Evolutionary conservation across 2,888 invertebrate genomes (phyloP), one percentile per base, ranked within the genome.

Genomic region (Epinotia nisella): DNA sequence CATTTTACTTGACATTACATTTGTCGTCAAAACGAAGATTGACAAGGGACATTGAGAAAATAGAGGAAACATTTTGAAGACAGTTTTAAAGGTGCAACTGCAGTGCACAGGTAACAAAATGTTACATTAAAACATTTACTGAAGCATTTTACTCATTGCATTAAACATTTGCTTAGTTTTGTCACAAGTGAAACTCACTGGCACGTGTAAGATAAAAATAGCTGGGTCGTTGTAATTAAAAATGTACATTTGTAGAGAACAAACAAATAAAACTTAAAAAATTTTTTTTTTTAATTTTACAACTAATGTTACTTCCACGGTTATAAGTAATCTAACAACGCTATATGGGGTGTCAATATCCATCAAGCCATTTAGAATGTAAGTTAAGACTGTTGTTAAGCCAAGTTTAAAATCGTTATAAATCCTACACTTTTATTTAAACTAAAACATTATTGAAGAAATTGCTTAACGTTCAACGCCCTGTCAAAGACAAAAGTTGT

Each of bases 101-200:
- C 49, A 49, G 49, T 4, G 49, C 49, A 49, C 49, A 41, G 11
- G 13, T 7, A 7, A 49, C 49, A 13, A n/a, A 49, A 49, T 49
- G 49, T 49, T 49, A 49, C 49, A 49, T n/a, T 49, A 49, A 49
- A 86, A 85, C 83, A 88, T 86, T 86, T 85, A 85, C 85, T 84
- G 81, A 83, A 89, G 89, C 53, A 53, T 53, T 53, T 58, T 21
- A n/a, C 13, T 24, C 58, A 58, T 39, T 17, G 29, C 17, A 29
- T 60, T 39, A 11, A 15, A 17, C 60, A 41, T 60, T 60, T 39
- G 13, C 60, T 60, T 17, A 17, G 17, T 85, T 90, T 88, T 84
- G 82, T 86, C 87, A 87, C 85, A 83, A 87, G 86, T 29, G 39
- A 56, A 67, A 59, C 35, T 3, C 24, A 11, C 45, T 58, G 10